Evolutionary conservation across 1,140 invertebrate genomes (phyloP), one percentile per base, ranked within the genome.

Genomic region (Psix sp.): DNA sequence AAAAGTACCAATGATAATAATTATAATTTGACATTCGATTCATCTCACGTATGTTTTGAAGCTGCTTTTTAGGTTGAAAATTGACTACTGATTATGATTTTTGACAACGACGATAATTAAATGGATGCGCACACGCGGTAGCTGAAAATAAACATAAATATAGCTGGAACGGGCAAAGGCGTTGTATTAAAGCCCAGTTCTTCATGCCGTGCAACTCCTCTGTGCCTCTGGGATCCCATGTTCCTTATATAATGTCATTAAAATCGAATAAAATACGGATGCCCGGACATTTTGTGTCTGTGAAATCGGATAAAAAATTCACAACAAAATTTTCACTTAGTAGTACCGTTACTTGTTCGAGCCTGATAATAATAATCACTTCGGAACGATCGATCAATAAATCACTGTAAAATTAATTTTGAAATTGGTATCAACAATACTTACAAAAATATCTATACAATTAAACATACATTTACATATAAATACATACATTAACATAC

Each of bases 131-230:
- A 29, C 51, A 49, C 68, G 56, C n/a, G n/a, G 68, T 77, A 73
- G 63, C 63, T 63, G 46, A 45, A 65, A 65, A 68, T 65, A 67
- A 77, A 60, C 70, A 70, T 65, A 72, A 63, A 66, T 66, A 56
- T 54, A 36, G 43, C 45, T 38, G 29, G 46, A 40, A 5, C 40
- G 49, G 15, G 15, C 54, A 46, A 20, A 21, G 20, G 38, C 49
- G 39, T 51, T 38, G 40, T 39, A 52, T 39, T 46, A 52, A 65
- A 43, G 20, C 21, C 49, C 20, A 18, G 42, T 52, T 63, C 24
- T 49, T 49, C 26, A 36, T 36, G 31, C 45, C 45, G 38, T 59
- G 24, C 42, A 13, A 35, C 38, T 5, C 29, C 40, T 43, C 60
- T 46, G 39, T 35, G 33, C 17, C 52, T 31, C 39, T 21, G 46